Conservation (phyloP, 2,888 invertebrate species). For the Agriopis marginaria region DNA sequence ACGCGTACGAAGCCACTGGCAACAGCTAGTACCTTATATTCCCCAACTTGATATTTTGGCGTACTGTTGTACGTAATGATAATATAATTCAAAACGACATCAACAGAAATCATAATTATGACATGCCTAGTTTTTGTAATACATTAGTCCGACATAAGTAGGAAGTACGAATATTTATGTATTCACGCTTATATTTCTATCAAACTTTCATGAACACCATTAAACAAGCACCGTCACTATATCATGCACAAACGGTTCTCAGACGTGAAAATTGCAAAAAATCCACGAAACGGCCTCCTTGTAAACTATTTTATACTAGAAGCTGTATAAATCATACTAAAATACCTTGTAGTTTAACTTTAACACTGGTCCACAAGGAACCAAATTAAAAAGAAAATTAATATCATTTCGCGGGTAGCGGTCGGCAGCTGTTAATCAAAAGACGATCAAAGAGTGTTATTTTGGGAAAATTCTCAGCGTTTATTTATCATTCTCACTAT, state of each 20-base stretch:
- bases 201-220: slow-evolving; percentile 26
- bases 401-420: slow-evolving; percentile 76
- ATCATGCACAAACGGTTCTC: slow-evolving; percentile 49
- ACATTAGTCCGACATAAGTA: background rate
- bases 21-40: no score
- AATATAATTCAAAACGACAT: no score
- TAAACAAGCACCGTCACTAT: slow-evolving; percentile 41
- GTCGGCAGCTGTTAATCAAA: slow-evolving; percentile 80
- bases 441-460: slow-evolving; percentile 81
- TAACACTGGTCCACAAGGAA: slow-evolving; percentile 50
- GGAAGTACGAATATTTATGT: slow-evolving; percentile 7
- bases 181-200: slow-evolving; percentile 25
- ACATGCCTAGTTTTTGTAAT: background rate
- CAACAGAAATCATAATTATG: slow-evolving; percentile 14
- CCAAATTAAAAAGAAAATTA: slow-evolving; percentile 82
- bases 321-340: slow-evolving; percentile 68
- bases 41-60: no score
- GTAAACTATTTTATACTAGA: slow-evolving; percentile 55
- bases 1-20: no score
- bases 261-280: slow-evolving; percentile 55
- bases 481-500: slow-evolving; percentile 85
- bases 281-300: slow-evolving; percentile 50
- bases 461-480: slow-evolving; percentile 79
- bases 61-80: no score
- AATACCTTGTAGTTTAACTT: slow-evolving; percentile 66